phyloP scores from a whole-genome alignment of 2,797 vertebrate genomes.

The Thripadectes ignobilis region DNA sequence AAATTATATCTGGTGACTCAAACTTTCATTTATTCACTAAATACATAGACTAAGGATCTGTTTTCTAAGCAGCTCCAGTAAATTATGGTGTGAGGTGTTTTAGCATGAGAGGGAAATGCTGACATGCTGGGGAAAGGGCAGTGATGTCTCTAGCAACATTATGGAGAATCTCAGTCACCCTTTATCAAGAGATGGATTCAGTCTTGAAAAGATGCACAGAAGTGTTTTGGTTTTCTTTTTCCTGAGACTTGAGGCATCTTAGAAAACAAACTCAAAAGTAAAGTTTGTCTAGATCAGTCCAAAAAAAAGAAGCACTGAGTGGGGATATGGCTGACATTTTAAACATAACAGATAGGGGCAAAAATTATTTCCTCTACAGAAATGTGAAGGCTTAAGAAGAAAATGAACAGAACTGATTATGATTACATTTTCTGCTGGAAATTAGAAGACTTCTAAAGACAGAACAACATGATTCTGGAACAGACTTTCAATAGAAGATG shows the following conservation, averaged over 20 bases:
- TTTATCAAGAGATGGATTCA: neutral
- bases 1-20: neutral
- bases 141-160: neutral
- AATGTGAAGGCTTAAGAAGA: neutral
- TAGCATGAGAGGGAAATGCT: neutral
- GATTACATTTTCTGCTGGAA: neutral
- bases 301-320: neutral
- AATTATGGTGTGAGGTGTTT: neutral
- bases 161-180: neutral
- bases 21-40: neutral
- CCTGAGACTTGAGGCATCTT: neutral
- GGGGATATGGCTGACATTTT: neutral
- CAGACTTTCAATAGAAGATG: neutral
- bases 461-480: neutral
- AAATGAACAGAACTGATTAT: neutral
- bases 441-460: neutral
- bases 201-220: neutral
- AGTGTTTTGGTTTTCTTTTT: neutral
- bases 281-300: neutral
- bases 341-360: neutral
- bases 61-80: neutral
- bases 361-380: neutral
- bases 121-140: neutral
- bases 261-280: neutral
- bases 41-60: neutral